phyloP scores from a whole-genome alignment of 2,888 invertebrate species.

The Heliconius erato region DNA sequence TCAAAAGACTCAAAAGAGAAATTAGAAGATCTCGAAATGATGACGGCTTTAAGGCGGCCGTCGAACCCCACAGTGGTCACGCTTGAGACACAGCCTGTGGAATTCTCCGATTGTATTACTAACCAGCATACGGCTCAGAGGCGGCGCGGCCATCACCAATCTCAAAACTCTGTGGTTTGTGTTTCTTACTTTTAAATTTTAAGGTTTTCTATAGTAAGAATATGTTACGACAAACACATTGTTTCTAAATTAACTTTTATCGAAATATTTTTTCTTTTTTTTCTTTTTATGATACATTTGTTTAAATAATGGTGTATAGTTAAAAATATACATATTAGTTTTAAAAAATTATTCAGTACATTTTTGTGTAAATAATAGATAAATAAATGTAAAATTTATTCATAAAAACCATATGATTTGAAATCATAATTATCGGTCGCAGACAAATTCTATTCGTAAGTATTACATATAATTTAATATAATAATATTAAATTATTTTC shows the following conservation, averaged over 20 bases:
- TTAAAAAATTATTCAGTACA: too few species aligned
- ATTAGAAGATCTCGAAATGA: constrained; percentile 83
- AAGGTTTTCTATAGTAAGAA: not conserved
- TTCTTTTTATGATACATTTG: too few species aligned
- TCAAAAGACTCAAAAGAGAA: constrained; percentile 87
- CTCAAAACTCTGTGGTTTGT: constrained; percentile 21
- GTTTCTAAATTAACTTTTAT: too few species aligned
- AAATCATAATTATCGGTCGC: too few species aligned
- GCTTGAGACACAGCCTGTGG: constrained; percentile 77
- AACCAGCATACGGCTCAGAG: constrained; percentile 85
- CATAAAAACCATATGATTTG: not conserved
- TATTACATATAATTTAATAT: too few species aligned
- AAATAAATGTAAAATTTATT: not conserved
- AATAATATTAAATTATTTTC: not conserved
- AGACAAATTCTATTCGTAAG: too few species aligned
- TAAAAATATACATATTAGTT: too few species aligned
- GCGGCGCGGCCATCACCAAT: constrained; percentile 19
- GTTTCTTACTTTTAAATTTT: not conserved
- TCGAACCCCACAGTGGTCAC: constrained; percentile 80
- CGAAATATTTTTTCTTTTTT: too few species aligned
- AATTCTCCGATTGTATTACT: constrained; percentile 87
- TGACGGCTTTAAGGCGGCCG: constrained; percentile 75
- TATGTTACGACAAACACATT: too few species aligned
- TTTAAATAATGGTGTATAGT: too few species aligned
- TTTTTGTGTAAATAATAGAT: not conserved